These are phyloP conservation scores for Molossus alvarezi DNA, from an alignment of 2,797 vertebrate genomes.

Conservation along the genomic window DNA sequence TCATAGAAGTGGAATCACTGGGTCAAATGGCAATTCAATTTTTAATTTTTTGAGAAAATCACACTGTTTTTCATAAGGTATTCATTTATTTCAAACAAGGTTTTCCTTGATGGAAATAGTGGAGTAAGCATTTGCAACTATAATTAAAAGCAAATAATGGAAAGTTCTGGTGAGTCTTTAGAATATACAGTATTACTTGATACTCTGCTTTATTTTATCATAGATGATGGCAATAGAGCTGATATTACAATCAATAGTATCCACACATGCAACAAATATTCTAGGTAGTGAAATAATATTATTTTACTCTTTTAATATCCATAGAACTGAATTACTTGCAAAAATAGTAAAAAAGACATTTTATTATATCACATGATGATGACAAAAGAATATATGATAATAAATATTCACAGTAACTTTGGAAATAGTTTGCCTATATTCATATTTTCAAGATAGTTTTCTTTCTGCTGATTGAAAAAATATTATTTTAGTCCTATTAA, in stretches of 20 bases:
- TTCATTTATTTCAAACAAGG: conserved; percentile 74
- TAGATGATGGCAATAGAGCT: neutral
- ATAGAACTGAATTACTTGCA: neutral
- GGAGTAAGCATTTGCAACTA: conserved; percentile 22
- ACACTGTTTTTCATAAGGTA: too few species aligned
- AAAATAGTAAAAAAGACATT: neutral
- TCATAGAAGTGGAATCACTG: too few species aligned
- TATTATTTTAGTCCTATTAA: neutral
- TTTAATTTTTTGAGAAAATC: too few species aligned
- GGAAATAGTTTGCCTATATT: neutral
- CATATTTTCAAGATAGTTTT: neutral
- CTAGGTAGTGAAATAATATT: neutral
- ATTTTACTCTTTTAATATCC: neutral
- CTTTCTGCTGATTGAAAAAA: neutral
- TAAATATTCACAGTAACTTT: neutral
- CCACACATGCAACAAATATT: neutral
- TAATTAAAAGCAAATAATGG: conserved; percentile 21
- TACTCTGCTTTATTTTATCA: neutral
- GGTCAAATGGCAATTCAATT: too few species aligned
- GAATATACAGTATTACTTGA: neutral
- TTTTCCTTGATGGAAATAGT: conserved; percentile 57
- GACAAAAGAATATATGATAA: neutral
- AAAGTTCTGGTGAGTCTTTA: neutral
- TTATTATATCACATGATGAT: neutral
- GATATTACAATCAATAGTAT: neutral